Percentiles rank a stretch among this genome's conserved stretches.
Conservation (phyloP, 2,888 invertebrate species). For the Deilephila elpenor region DNA sequence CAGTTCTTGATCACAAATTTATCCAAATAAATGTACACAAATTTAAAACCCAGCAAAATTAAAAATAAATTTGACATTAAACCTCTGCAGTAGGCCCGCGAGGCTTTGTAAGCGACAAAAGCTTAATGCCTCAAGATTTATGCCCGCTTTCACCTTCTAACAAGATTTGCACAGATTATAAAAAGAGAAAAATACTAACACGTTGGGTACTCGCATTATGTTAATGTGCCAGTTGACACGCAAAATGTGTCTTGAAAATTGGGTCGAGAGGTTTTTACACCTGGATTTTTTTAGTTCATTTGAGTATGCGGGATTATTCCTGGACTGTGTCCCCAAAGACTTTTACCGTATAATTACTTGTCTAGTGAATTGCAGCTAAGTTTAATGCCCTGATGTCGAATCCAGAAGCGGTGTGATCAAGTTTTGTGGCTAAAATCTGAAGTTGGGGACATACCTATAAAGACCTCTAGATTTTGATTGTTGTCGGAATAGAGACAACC, state of each 20-base stretch:
- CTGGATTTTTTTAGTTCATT: background rate
- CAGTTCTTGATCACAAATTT: too few relatives aligned
- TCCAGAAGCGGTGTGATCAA: too few relatives aligned
- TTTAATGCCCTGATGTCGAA: too few relatives aligned
- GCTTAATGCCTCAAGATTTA: conserved; percentile 13
- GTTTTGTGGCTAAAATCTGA: too few relatives aligned
- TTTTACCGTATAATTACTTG: too few relatives aligned
- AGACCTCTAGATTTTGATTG: too few relatives aligned
- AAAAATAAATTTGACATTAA: conserved; percentile 18
- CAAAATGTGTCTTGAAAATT: background rate
- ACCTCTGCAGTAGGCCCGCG: conserved; percentile 9
- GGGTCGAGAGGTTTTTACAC: background rate
- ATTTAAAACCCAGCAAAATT: background rate
- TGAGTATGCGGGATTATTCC: background rate
- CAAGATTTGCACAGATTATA: conserved; percentile 25
- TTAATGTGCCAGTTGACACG: background rate
- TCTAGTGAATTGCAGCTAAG: too few relatives aligned
- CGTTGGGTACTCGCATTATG: conserved; percentile 1
- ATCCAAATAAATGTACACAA: background rate
- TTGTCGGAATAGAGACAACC: too few relatives aligned
- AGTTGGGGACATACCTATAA: too few relatives aligned
- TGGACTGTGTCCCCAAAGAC: background rate
- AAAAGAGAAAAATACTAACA: conserved; percentile 17
- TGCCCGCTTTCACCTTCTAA: conserved; percentile 9
- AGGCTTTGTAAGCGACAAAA: conserved; percentile 1